These are phyloP conservation scores for Progne subis DNA, from an alignment of 2,113 vertebrate genomes.

Conservation along the genomic window DNA sequence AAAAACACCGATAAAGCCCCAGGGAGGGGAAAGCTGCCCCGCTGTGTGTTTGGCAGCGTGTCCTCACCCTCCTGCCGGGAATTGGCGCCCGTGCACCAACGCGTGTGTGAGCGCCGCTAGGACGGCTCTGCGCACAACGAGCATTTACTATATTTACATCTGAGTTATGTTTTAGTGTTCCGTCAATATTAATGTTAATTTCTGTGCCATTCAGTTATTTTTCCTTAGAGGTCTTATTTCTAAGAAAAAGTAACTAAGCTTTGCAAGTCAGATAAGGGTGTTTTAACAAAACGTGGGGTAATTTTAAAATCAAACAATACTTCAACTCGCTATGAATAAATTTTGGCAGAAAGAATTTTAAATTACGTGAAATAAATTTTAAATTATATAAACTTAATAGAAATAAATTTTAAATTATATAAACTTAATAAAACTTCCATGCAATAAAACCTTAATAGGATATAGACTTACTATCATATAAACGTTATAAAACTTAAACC, in stretches of 20 bases:
- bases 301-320: neutral
- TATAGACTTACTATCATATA: neutral
- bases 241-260: neutral
- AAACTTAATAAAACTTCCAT: neutral
- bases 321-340: neutral
- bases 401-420: no score
- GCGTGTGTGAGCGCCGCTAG: accelerated
- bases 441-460: neutral
- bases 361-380: neutral
- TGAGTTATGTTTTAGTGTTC: no score
- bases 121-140: neutral
- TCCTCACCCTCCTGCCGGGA: accelerated
- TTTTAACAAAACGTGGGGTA: neutral
- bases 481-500: neutral
- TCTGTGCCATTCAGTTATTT: no score
- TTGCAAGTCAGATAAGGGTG: neutral
- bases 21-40: accelerated
- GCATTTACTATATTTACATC: no score
- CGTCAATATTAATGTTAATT: no score
- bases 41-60: accelerated
- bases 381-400: neutral
- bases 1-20: neutral
- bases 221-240: neutral
- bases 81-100: accelerated
- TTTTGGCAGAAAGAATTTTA: neutral